Percentiles rank a stretch among this genome's conserved stretches.
These are phyloP conservation scores for Myotis myotis DNA, from an alignment of 2,797 vertebrate species.

Conservation along the genomic window DNA sequence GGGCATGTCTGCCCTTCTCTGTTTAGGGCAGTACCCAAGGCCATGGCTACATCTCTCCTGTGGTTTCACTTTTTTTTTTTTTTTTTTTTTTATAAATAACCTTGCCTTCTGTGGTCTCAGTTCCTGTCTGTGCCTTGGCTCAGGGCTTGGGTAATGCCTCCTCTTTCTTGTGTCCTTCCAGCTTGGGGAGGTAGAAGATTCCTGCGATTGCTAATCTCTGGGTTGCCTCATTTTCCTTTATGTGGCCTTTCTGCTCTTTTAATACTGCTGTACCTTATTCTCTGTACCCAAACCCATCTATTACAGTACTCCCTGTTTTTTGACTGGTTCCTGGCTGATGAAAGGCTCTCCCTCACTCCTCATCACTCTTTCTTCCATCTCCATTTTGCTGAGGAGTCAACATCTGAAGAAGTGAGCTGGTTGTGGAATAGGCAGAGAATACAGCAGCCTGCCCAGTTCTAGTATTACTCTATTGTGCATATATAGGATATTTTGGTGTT, in stretches of 20 bases:
- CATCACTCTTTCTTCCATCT: neutral
- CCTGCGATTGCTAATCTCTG: neutral
- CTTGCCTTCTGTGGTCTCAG: neutral
- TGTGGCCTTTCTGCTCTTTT: neutral
- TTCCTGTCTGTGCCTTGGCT: neutral
- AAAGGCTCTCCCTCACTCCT: neutral
- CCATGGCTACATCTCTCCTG: neutral
- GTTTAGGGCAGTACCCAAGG: neutral
- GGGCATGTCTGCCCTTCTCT: neutral
- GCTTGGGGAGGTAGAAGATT: neutral
- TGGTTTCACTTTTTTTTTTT: neutral
- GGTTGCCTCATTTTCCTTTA: neutral
- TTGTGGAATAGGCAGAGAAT: neutral
- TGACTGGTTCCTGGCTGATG: neutral
- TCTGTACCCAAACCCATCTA: neutral
- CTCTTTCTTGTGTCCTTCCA: neutral
- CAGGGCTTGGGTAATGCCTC: neutral
- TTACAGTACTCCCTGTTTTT: neutral
- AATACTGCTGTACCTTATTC: neutral
- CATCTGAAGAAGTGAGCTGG: neutral
- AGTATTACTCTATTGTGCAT: neutral
- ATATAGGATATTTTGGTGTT: neutral
- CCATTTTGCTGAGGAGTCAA: neutral
- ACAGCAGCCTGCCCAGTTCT: neutral
- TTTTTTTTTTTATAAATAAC: neutral